Evolutionary conservation across 2,888 invertebrate genomes (phyloP).

Genomic region (Thymelicus lineola): DNA sequence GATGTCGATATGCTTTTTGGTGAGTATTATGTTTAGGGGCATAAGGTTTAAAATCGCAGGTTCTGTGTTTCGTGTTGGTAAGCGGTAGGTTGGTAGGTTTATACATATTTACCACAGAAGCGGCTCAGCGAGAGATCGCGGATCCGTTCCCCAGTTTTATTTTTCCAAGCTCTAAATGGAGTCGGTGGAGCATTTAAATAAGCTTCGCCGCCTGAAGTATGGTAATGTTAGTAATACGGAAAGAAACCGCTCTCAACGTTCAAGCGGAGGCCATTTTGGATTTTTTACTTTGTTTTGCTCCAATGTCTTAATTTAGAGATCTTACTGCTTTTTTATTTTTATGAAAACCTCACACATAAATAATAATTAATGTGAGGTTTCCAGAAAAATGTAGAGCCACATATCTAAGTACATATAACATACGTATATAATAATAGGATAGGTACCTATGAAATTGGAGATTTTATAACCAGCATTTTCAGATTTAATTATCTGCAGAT

Average conservation of each 20-base stretch:
- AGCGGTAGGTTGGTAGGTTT: constrained; percentile 64
- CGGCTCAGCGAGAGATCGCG: constrained; percentile 82
- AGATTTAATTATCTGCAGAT: no score
- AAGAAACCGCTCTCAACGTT: constrained; percentile 75
- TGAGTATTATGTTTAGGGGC: constrained; percentile 4
- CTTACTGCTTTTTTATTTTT: no score
- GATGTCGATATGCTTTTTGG: constrained; percentile 10
- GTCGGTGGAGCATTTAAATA: constrained; percentile 86
- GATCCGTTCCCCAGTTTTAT: constrained; percentile 83
- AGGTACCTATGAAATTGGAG: no score
- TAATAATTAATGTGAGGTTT: not conserved
- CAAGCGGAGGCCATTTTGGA: constrained; percentile 76
- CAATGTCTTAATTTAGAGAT: not conserved
- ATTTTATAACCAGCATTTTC: no score
- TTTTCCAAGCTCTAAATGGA: constrained; percentile 85
- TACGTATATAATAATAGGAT: no score
- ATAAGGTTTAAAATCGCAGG: constrained; percentile 55
- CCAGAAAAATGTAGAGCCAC: not conserved
- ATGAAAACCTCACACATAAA: no score
- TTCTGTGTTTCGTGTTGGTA: constrained; percentile 44
- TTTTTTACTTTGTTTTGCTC: constrained; percentile 43
- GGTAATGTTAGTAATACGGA: constrained; percentile 84
- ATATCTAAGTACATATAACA: no score
- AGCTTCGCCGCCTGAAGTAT: constrained; percentile 83
- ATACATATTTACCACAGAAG: constrained; percentile 85